Evolutionary conservation across 2,113 vertebrate genomes (phyloP), one percentile per base, ranked within the genome.

Genomic region (Pterocles orientalis): DNA sequence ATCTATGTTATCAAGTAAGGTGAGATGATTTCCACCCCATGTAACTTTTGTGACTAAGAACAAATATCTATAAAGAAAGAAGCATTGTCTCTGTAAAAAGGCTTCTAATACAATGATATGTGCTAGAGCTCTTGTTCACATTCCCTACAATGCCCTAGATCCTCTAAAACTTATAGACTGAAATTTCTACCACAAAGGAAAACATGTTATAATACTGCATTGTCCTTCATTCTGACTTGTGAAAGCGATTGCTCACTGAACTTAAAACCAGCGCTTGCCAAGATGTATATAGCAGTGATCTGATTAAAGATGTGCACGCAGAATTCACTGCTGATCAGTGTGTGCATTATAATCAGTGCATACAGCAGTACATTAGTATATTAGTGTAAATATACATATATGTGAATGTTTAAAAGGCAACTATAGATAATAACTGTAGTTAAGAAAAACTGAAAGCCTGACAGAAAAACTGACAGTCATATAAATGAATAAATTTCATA

Each of bases 11-110:
- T 34, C 70, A 84, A 91, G 39, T 26, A 75, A 75, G 69, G 81
- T 64, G 68, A 95, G 51, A 89, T 57, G 65, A 89, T 82, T 95
- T 86, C 53, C 34, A 82, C 72, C 24, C 79, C 18, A 39, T 43
- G 68, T 77, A 93, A 88, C 76, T 95, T 93, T 56, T 86, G 92
- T 83, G 68, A 81, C 26, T 60, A 88, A 66, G 60, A 94, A 88
- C 34, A 96, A 94, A 65, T 80, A 86, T 17, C 66, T 85, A 43
- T 36, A 66, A 53, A 90, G 66, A 95, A 91, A 85, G 73, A 94
- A 95, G 86, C 20, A 82, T 26, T 82, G 41, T 51, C 47, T 83
- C 56, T 62, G 43, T 78, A 47, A 81, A 77, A 86, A 62, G 23
- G n/a, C 24, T 94, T 83, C 62, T 77, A 66, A 90, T 70, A 65